phyloP scores from a whole-genome alignment of 2,113 vertebrate species.

The Xiphias gladius region DNA sequence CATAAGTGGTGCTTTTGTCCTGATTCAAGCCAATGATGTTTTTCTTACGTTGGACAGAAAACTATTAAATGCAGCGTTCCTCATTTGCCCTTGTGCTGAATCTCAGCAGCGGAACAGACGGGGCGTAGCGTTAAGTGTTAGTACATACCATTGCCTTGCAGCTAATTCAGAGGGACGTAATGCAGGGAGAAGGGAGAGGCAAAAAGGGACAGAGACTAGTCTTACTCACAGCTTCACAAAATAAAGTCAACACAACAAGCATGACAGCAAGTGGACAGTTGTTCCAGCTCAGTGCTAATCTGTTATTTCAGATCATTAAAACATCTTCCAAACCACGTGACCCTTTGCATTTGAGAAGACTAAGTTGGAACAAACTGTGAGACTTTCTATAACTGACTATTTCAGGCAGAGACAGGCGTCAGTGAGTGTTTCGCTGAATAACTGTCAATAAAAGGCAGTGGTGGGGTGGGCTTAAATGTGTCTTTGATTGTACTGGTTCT shows the following conservation, averaged over 20 bases:
- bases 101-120: slow-evolving; percentile 70
- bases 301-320: neutral
- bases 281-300: slow-evolving; percentile 60
- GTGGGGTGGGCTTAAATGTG: neutral
- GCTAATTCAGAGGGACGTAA: slow-evolving; percentile 89
- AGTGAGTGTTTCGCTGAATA: slow-evolving; percentile 1
- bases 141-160: slow-evolving; percentile 96
- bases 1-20: neutral
- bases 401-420: neutral
- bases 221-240: slow-evolving; percentile 93
- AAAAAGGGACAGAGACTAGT: slow-evolving; percentile 95
- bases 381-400: neutral
- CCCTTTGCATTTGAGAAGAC: neutral
- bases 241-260: slow-evolving; percentile 72
- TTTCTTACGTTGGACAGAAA: neutral
- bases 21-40: neutral
- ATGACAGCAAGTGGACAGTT: slow-evolving; percentile 36
- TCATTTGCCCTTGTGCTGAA: slow-evolving; percentile 82
- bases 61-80: slow-evolving; percentile 43
- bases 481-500: neutral
- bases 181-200: slow-evolving; percentile 86
- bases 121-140: slow-evolving; percentile 85
- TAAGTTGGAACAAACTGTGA: slow-evolving; percentile 57
- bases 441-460: neutral
- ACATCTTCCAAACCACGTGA: neutral